Evolutionary conservation across 2,888 invertebrate species (phyloP).

Genomic region (Hemicrepidius hirtus): DNA sequence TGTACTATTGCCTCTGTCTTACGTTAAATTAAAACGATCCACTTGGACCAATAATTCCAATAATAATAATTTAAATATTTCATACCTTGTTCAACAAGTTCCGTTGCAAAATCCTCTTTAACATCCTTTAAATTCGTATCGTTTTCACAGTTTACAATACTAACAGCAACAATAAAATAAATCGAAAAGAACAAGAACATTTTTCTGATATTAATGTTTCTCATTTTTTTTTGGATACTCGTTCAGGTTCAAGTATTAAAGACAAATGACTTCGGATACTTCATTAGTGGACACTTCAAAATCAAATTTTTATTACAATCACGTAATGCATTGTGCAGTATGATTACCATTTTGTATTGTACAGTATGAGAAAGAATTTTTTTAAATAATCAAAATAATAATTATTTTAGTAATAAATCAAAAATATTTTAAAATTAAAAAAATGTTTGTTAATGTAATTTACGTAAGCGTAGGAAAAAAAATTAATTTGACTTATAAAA

Average conservation of each 20-base stretch:
- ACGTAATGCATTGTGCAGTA: conserved; percentile 27
- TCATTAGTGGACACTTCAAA: conserved; percentile 16
- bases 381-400: not conserved
- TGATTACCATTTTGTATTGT: conserved; percentile 13
- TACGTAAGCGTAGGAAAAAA: too few species aligned
- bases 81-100: conserved; percentile 38
- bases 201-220: not conserved
- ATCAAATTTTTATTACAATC: conserved; percentile 31
- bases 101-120: not conserved
- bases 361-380: not conserved
- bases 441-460: too few species aligned
- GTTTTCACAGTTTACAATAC: conserved; percentile 31
- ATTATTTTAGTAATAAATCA: too few species aligned
- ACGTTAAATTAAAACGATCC: not conserved
- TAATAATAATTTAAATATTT: not conserved
- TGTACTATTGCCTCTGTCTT: too few species aligned
- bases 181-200: not conserved
- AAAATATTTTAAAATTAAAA: too few species aligned
- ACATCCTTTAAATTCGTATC: not conserved
- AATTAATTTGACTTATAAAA: too few species aligned
- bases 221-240: not conserved
- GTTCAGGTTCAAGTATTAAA: conserved; percentile 8
- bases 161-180: conserved; percentile 6
- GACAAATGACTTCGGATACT: conserved; percentile 29
- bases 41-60: not conserved